Evolutionary conservation across 2,113 vertebrate genomes (phyloP).

Genomic region (Camelus dromedarius): DNA sequence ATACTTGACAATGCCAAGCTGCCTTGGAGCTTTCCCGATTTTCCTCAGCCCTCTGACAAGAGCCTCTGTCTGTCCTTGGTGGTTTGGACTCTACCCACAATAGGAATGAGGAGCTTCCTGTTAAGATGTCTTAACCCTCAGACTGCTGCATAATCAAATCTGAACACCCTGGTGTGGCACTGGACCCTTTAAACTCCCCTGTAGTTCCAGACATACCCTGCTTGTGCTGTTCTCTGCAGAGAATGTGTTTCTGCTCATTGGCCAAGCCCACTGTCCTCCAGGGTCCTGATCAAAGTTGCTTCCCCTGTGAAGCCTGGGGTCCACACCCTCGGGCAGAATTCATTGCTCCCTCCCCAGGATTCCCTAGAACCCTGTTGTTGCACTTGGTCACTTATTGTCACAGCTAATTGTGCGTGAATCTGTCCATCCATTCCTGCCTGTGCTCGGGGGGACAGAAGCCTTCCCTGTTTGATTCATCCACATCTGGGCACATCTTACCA

Average conservation of each 20-base stretch:
- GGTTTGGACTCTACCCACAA: background rate
- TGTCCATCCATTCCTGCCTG: background rate
- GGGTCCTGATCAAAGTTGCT: background rate
- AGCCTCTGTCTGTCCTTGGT: background rate
- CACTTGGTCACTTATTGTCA: background rate
- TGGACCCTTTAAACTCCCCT: background rate
- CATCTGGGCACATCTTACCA: background rate
- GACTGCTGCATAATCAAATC: background rate
- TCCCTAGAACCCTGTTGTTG: background rate
- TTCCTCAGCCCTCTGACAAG: background rate
- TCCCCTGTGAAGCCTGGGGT: background rate
- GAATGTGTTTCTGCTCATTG: background rate
- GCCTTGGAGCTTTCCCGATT: background rate
- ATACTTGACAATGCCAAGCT: background rate
- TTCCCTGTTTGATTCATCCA: background rate
- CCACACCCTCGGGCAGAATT: background rate
- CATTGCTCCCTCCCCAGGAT: background rate
- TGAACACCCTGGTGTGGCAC: background rate
- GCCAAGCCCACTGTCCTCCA: background rate
- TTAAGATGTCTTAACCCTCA: background rate
- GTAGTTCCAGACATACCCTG: accelerated
- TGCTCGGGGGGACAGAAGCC: background rate
- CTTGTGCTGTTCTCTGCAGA: background rate
- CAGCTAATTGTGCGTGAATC: background rate
- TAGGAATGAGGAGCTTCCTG: background rate